phyloP scores from a whole-genome alignment of 2,113 vertebrate genomes.

The Gobius niger region DNA sequence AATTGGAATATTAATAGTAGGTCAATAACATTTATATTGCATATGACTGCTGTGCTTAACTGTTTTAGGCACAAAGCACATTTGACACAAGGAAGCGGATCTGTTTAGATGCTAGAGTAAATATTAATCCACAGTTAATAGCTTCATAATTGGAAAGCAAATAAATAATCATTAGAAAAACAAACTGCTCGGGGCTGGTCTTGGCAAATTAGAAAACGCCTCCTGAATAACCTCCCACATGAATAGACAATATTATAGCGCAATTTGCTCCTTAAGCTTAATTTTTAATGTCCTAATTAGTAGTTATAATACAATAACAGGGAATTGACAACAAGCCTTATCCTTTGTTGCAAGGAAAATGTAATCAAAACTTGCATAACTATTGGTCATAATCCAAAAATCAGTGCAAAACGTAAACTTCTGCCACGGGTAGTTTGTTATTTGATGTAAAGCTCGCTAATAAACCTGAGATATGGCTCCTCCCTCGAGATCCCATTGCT shows the following conservation, averaged over 20 bases:
- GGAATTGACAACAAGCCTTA: not conserved
- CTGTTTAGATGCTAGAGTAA: not conserved
- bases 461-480: not conserved
- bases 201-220: not conserved
- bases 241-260: not conserved
- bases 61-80: not conserved
- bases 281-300: not conserved
- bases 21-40: not conserved
- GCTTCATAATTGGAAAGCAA: not conserved
- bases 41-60: no score
- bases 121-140: not conserved
- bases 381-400: not conserved
- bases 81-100: not conserved
- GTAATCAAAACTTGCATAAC: not conserved
- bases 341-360: not conserved
- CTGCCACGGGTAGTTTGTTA: not conserved
- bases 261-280: not conserved
- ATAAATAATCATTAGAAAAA: not conserved
- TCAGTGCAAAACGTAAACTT: not conserved
- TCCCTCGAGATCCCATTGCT: not conserved
- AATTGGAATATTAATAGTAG: not conserved
- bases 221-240: not conserved
- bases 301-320: not conserved
- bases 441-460: not conserved
- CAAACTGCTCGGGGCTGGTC: not conserved